phyloP scores from a whole-genome alignment of 2,888 invertebrate genomes.

The Hirudinaria manillensis region DNA sequence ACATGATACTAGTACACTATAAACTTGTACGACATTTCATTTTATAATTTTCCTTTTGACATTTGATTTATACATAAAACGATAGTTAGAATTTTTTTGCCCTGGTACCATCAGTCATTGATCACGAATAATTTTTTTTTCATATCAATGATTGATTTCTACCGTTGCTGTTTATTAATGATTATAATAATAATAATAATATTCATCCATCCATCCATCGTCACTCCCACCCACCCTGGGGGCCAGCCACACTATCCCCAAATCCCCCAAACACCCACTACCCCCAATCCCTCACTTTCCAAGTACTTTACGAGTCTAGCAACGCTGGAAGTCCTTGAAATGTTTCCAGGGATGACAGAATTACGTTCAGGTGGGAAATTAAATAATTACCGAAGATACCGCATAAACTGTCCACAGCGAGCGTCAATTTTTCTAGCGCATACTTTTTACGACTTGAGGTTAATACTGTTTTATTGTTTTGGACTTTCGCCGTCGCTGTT shows the following conservation, averaged over 20 bases:
- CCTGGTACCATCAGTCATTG: too few species aligned
- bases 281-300: not conserved
- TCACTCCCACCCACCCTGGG: not conserved
- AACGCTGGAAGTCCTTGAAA: not conserved
- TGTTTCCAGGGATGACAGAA: not conserved
- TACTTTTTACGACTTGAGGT: not conserved
- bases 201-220: slow-evolving; percentile 7
- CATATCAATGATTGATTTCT: too few species aligned
- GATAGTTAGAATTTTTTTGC: too few species aligned
- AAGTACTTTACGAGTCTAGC: not conserved
- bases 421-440: slow-evolving; percentile 9
- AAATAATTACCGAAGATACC: slow-evolving; percentile 14
- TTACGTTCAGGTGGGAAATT: not conserved
- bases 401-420: not conserved
- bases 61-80: too few species aligned
- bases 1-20: too few species aligned
- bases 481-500: not conserved
- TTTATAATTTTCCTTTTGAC: too few species aligned
- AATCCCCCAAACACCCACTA: not conserved
- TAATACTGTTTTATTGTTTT: slow-evolving; percentile 11
- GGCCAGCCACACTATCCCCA: not conserved
- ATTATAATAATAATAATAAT: too few species aligned
- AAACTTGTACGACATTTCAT: too few species aligned
- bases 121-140: too few species aligned
- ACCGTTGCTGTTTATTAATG: too few species aligned